phyloP scores from a whole-genome alignment of 2,888 invertebrate species.

The Ypsolopha sequella region DNA sequence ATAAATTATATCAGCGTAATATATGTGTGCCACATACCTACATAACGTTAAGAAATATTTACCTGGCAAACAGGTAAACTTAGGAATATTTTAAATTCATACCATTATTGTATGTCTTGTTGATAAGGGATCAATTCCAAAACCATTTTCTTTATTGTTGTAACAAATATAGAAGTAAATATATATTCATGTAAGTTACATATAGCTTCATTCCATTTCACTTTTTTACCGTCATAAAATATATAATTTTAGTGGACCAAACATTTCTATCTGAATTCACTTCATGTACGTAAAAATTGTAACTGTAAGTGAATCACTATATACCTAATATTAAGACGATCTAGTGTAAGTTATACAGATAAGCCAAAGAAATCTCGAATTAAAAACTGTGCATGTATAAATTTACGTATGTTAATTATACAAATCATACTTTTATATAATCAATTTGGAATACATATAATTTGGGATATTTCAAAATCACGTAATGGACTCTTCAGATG shows the following conservation, averaged over 20 bases:
- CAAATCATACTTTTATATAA: too few species aligned
- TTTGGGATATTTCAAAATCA: not conserved
- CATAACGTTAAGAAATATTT: not conserved
- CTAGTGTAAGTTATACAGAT: not conserved
- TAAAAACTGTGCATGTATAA: not conserved
- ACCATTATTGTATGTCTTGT: constrained; percentile 10
- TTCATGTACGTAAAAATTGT: not conserved
- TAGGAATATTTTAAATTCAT: not conserved
- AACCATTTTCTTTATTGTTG: constrained; percentile 4
- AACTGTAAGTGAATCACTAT: not conserved
- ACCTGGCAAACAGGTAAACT: not conserved
- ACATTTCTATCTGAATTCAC: constrained; percentile 14
- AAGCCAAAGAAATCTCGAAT: constrained; percentile 1
- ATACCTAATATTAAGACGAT: not conserved
- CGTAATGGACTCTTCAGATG: not conserved
- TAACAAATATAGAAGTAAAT: not conserved
- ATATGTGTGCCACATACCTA: not conserved
- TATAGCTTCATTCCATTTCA: constrained; percentile 23
- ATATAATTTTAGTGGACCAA: constrained; percentile 33
- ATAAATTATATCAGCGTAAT: not conserved
- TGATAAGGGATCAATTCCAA: constrained; percentile 27
- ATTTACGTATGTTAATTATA: too few species aligned
- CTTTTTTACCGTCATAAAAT: constrained; percentile 14
- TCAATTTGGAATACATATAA: not conserved
- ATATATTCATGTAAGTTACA: not conserved